phyloP scores from a whole-genome alignment of 2,113 vertebrate species.

The Piprites chloris region DNA sequence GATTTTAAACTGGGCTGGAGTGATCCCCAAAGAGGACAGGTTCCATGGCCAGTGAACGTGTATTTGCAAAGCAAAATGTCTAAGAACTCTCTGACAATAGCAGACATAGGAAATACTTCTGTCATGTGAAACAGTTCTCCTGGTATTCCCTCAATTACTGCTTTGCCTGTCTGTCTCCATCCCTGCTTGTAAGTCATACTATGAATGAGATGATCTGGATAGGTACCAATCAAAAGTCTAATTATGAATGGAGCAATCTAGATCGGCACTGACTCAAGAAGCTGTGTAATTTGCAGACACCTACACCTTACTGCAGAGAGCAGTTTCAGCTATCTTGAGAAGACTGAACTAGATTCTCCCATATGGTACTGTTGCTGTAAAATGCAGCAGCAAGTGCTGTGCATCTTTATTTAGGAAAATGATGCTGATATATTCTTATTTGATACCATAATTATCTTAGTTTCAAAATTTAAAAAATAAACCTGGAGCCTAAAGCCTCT shows the following conservation, averaged over 20 bases:
- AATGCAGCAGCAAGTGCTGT: slow-evolving; percentile 6
- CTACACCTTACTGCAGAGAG: slow-evolving; percentile 56
- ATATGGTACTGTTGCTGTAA: slow-evolving; percentile 27
- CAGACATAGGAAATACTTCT: slow-evolving; percentile 9
- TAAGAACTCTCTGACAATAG: slow-evolving; percentile 42
- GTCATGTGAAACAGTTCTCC: slow-evolving; percentile 37
- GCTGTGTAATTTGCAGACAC: slow-evolving; percentile 62
- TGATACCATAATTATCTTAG: background rate
- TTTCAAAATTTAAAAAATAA: background rate
- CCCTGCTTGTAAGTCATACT: slow-evolving; percentile 48
- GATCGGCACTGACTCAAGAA: slow-evolving; percentile 44
- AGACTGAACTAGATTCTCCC: slow-evolving; percentile 32
- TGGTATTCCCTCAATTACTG: slow-evolving; percentile 65
- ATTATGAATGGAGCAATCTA: slow-evolving; percentile 58
- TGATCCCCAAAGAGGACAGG: background rate
- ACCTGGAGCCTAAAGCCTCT: background rate
- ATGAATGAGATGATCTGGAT: slow-evolving; percentile 61
- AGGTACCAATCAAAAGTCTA: slow-evolving; percentile 63
- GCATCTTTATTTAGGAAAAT: background rate
- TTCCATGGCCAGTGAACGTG: background rate
- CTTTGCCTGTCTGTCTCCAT: slow-evolving; percentile 56
- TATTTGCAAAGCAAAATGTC: background rate
- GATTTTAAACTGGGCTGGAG: background rate
- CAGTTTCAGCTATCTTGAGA: slow-evolving; percentile 23
- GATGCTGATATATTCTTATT: background rate